Evolutionary conservation across 2,888 invertebrate species (phyloP).

Genomic region (Tetragonisca angustula): DNA sequence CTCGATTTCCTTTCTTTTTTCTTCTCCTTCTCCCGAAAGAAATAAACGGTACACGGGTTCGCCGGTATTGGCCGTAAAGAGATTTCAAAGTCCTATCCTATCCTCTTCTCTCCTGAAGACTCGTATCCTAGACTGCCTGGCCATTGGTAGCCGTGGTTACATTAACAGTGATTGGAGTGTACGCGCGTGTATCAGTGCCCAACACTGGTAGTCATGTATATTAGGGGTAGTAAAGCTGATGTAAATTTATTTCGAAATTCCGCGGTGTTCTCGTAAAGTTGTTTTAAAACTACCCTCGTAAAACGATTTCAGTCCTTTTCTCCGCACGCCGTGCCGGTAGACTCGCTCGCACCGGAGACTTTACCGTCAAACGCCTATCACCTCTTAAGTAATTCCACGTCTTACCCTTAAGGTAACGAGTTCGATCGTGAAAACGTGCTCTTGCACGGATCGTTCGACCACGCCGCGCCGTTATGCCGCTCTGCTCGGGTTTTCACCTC

Average conservation of each 20-base stretch:
- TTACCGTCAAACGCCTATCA: constrained; percentile 62
- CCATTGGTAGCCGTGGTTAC: constrained; percentile 14
- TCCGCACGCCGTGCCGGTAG: constrained; percentile 22
- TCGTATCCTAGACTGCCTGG: not conserved
- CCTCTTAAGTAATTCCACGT: constrained; percentile 70
- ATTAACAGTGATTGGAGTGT: constrained; percentile 41
- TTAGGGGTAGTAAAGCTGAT: constrained; percentile 80
- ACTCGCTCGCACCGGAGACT: constrained; percentile 62
- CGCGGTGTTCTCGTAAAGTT: constrained; percentile 77
- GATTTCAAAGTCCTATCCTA: constrained; percentile 55
- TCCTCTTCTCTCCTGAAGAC: constrained; percentile 67
- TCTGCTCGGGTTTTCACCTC: not conserved
- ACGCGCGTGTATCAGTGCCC: constrained; percentile 78
- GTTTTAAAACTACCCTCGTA: constrained; percentile 81
- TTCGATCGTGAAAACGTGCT: constrained; percentile 67
- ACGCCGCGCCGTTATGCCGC: constrained; percentile 45
- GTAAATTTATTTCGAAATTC: constrained; percentile 83
- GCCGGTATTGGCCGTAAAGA: constrained; percentile 19
- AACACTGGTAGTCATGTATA: constrained; percentile 82
- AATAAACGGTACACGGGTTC: not conserved
- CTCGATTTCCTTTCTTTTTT: not conserved
- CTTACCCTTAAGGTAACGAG: constrained; percentile 66
- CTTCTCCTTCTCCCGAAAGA: not conserved
- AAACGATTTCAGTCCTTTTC: constrained; percentile 79
- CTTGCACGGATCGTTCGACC: constrained; percentile 54